Evolutionary conservation across 1,140 invertebrate species (phyloP), one percentile per base, ranked within the genome.

Genomic region (Andricus grossulariae): DNA sequence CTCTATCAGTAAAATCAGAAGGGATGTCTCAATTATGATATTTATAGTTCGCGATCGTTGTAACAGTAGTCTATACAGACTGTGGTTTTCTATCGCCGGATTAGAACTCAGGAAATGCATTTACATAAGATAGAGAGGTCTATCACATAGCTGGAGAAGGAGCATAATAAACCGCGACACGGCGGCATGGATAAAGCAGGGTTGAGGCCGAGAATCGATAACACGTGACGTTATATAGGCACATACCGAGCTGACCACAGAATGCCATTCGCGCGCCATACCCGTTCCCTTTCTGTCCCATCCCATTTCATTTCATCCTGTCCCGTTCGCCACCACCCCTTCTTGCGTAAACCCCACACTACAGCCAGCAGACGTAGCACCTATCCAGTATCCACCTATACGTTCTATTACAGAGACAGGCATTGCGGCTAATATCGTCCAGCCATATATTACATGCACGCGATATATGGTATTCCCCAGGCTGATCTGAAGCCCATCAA

Each of bases 181-280:
- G 19, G 54, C 50, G 74, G 60, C n/a, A 72, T 19, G 60, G 72
- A 76, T 52, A 16, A 72, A 55, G 39, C 75, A 72, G 18, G 73
- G 76, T 45, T 45, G 72, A 82, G 75, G 78, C 71, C 71, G 74
- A 81, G 83, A 88, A 91, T 91, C 90, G 88, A 91, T 91, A 91
- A 87, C 87, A 88, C 86, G 87, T 87, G 87, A 88, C 83, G 82
- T 87, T 82, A 87, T 86, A 89, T 87, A 88, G 85, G 83, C 86
- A 85, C 87, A 90, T 88, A 88, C 88, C 89, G 83, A 83, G 88
- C 88, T 88, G 86, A 89, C 90, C 89, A 83, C 88, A 88, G 90
- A 90, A 90, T 91, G 86, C 86, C 83, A 91, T 90, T 84, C 86
- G 86, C 85, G 85, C 84, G 83, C 84, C 83, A 73, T 70, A 55